Percentiles rank a stretch among this genome's conserved stretches.
Conservation (phyloP, 2,113 vertebrate genomes). For the Brachyhypopomus gauderio region DNA sequence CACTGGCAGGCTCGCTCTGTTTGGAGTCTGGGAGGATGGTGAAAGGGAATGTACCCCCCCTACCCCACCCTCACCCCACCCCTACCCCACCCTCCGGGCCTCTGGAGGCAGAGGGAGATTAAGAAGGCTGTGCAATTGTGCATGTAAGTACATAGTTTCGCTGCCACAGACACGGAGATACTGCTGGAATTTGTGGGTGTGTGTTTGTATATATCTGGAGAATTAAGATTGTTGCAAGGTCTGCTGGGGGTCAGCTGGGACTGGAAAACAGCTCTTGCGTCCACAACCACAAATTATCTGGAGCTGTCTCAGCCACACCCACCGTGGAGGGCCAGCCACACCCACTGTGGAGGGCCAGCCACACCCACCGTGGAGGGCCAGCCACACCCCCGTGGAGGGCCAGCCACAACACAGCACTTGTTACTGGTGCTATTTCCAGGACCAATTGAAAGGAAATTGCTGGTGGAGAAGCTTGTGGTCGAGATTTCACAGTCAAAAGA, state of each 20-base stretch:
- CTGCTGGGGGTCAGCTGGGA: slow-evolving; percentile 8
- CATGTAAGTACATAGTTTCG: not conserved
- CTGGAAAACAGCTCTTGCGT: slow-evolving; percentile 23
- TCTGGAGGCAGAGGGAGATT: slow-evolving; percentile 16
- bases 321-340: slow-evolving; percentile 31
- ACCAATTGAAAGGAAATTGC: slow-evolving; percentile 40
- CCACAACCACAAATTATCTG: slow-evolving; percentile 30
- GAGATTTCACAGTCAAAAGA: slow-evolving; percentile 17
- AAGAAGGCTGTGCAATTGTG: not conserved
- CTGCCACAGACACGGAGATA: not conserved
- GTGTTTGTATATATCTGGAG: not conserved
- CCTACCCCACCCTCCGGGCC: not conserved
- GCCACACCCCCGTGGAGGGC: slow-evolving; percentile 41
- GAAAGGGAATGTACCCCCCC: slow-evolving; percentile 20
- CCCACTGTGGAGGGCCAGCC: not conserved
- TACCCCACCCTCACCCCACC: not conserved
- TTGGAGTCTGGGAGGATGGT: not conserved
- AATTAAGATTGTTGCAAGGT: slow-evolving; percentile 21
- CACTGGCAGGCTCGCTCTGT: not conserved
- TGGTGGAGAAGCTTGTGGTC: slow-evolving; percentile 28
- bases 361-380: not conserved
- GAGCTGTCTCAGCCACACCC: slow-evolving; percentile 34
- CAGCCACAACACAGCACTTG: slow-evolving; percentile 38
- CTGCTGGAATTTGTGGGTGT: not conserved
- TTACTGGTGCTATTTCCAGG: slow-evolving; percentile 42